Evolutionary conservation across 1,140 invertebrate species (phyloP), one percentile per base, ranked within the genome.

Genomic region (Pachypsylla venusta): DNA sequence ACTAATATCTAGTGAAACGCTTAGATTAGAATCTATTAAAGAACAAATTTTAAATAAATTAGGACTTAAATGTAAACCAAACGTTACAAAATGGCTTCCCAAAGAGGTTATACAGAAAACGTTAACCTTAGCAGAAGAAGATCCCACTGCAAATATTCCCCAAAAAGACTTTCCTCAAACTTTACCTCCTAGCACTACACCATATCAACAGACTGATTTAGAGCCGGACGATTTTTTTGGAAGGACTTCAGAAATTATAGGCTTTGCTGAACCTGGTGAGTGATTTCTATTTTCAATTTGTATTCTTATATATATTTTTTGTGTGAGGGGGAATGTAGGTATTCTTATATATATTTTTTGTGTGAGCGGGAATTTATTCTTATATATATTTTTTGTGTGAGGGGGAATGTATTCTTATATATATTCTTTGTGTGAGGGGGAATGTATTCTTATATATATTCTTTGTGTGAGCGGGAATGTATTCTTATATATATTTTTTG

Each of bases 201-300:
- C 61, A 4, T 58, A 54, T 35, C 20, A 20, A 30, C 25, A 58
- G 20, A 66, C 61, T 30, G 73, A 74, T 40, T 73, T 76, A 28
- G 76, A 77, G 58, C 71, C 75, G 14, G 84, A 87, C 66, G 84
- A 86, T 64, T 86, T 83, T 67, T 85, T 84, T 70, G 85, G 81
- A 12, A 79, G 80, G 60, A 87, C 85, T 3, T 83, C 83, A 24
- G 85, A 88, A 71, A 86, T 89, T 65, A 87, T 88, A 64, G 81
- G 83, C 13, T 89, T 89, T 68, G 84, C 84, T 3, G 85, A 87
- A 69, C 80, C 81, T 72, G 85, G 85, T 87, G 74, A 78, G 76
- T 71, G 26, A 7, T 30, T 56, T n/a, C n/a, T n/a, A n/a, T n/a
- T n/a, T n/a, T n/a, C n/a, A n/a, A n/a, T n/a, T n/a, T n/a, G n/a